Evolutionary conservation across 1,140 invertebrate genomes (phyloP).

Genomic region (Hermetia illucens): DNA sequence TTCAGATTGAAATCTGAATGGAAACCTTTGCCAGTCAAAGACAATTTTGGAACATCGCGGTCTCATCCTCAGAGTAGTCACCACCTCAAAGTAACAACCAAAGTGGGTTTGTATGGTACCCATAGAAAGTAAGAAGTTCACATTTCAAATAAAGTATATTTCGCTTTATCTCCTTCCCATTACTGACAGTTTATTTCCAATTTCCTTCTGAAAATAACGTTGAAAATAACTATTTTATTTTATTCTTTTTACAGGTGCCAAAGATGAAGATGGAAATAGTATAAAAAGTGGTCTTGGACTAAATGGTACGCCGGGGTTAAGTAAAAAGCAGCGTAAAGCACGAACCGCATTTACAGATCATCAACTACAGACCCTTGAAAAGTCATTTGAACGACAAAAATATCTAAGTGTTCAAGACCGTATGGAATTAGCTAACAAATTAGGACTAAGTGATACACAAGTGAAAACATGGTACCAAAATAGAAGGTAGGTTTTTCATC

Average conservation of each 20-base stretch:
- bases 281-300: constrained; percentile 27
- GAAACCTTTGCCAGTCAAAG: too few species aligned
- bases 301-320: constrained; percentile 33
- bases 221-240: not conserved
- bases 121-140: too few species aligned
- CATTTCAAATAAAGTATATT: too few species aligned
- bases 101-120: too few species aligned
- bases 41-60: too few species aligned
- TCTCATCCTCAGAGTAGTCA: too few species aligned
- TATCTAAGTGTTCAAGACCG: constrained; percentile 97
- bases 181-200: too few species aligned
- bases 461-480: constrained; percentile 99
- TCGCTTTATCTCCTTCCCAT: too few species aligned
- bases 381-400: constrained; percentile 95
- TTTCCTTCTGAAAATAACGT: too few species aligned
- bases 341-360: constrained; percentile 97
- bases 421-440: constrained; percentile 93
- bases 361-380: constrained; percentile 92
- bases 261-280: constrained; percentile 29
- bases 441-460: constrained; percentile 94
- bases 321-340: constrained; percentile 94
- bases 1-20: too few species aligned
- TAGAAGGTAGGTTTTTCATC: constrained; percentile 59
- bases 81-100: too few species aligned
- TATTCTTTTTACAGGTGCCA: constrained; percentile 17